Evolutionary conservation across 2,888 invertebrate genomes (phyloP).

Genomic region (Andrena fulva): DNA sequence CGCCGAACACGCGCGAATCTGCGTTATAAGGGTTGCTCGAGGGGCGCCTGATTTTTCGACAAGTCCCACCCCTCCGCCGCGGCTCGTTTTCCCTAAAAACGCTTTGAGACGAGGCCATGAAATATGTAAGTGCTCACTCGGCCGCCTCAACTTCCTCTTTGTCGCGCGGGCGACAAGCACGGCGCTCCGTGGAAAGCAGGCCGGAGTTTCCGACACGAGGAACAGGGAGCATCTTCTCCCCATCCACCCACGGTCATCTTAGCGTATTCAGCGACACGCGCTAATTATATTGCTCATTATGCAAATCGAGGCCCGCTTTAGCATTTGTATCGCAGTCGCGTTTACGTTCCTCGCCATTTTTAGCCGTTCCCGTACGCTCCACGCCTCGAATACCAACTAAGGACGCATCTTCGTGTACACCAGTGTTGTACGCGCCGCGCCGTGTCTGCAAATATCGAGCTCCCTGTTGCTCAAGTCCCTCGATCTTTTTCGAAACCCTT

Average conservation of each 20-base stretch:
- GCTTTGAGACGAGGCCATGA: slow-evolving; percentile 4
- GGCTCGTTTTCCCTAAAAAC: slow-evolving; percentile 5
- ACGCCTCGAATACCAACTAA: slow-evolving; percentile 32
- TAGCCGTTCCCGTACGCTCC: slow-evolving; percentile 19
- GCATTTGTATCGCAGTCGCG: slow-evolving; percentile 48
- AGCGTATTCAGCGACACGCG: slow-evolving; percentile 47
- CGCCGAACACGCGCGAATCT: not conserved
- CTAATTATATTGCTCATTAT: slow-evolving; percentile 58
- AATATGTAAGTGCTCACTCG: slow-evolving; percentile 12
- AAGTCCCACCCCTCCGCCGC: not conserved
- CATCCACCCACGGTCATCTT: slow-evolving; percentile 28
- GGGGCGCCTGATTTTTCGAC: not conserved
- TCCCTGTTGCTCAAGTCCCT: no score
- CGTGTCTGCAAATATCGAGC: not conserved
- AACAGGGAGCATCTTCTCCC: slow-evolving; percentile 4
- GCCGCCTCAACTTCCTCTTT: not conserved
- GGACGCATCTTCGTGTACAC: not conserved
- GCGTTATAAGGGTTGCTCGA: slow-evolving; percentile 1
- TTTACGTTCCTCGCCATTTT: slow-evolving; percentile 51
- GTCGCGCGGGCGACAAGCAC: not conserved
- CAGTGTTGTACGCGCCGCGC: not conserved
- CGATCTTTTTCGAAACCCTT: no score
- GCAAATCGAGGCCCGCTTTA: slow-evolving; percentile 45
- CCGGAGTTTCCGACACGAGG: not conserved
- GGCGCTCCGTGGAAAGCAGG: not conserved